Percentiles rank a stretch among this genome's conserved stretches.
Evolutionary conservation across 2,888 invertebrate species (phyloP).

Genomic region (Diaprepes abbreviatus): DNA sequence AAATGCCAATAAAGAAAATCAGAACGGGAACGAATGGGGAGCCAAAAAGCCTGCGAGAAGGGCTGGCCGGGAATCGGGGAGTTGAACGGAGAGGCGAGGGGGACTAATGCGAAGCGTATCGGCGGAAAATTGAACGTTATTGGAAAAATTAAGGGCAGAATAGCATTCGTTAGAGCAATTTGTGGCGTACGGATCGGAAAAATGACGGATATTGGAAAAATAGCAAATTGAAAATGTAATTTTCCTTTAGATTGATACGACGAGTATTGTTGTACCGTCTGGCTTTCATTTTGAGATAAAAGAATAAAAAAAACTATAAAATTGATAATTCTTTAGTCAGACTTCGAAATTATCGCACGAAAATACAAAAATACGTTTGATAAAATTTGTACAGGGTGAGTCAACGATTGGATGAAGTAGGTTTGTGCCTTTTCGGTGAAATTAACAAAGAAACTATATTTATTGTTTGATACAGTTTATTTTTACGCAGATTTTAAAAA

Average conservation of each 20-base stretch:
- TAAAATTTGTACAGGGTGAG: too few species aligned
- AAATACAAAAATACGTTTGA: too few species aligned
- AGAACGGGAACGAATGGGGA: neutral
- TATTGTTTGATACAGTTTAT: too few species aligned
- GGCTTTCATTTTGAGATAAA: constrained; percentile 4
- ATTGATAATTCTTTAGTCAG: too few species aligned
- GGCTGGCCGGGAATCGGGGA: neutral
- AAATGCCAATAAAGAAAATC: neutral
- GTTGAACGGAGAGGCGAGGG: neutral
- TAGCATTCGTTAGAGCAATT: constrained; percentile 66
- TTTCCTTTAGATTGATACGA: constrained; percentile 31
- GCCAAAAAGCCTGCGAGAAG: neutral
- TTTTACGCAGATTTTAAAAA: too few species aligned
- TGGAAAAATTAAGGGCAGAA: constrained; percentile 65
- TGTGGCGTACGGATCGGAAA: constrained; percentile 60
- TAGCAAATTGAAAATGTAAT: constrained; percentile 34
- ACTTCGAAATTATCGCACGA: too few species aligned
- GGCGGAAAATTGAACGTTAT: constrained; percentile 63
- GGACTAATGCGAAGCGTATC: constrained; percentile 45
- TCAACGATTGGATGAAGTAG: too few species aligned
- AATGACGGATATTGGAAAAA: constrained; percentile 42
- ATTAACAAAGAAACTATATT: too few species aligned
- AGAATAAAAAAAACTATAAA: too few species aligned
- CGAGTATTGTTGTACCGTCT: constrained; percentile 24
- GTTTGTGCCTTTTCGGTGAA: too few species aligned